Evolutionary conservation across 1,140 invertebrate species (phyloP), one percentile per base, ranked within the genome.

Genomic region (Magallana ariakensis): DNA sequence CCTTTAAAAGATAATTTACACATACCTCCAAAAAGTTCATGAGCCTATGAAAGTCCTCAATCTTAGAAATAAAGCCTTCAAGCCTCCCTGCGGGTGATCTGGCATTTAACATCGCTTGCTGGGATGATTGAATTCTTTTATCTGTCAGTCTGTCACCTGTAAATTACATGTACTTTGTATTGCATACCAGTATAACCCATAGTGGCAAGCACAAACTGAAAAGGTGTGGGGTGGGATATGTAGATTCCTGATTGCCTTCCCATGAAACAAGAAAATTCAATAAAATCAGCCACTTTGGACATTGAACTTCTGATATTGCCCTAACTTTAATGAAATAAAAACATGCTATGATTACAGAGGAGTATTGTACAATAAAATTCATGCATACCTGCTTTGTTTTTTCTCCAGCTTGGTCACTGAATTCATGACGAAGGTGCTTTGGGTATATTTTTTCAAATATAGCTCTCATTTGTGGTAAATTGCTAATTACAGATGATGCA

Each of bases 61-160:
- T 87, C 84, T 89, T 89, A 0, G 88, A 89, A 62, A 89, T 87
- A 33, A 89, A 89, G 7, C 88, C 86, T 54, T 87, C 88, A 9
- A 87, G 83, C 13, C 88, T 66, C 13, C 33, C 54, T 46, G 8
- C 4, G 5, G 66, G 16, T 33, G 70, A 87, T 55, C 82, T 70
- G 3, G 55, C 88, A 87, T 85, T 89, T 5, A 16, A 22, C 84
- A 87, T 87, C 58, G 88, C 86, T 33, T 70, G 54, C 58, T 89
- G 88, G 55, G 88, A 85, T 83, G 58, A n/a, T 56, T 89, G 85
- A 16, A 87, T 46, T 46, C 84, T 85, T 66, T 89, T 86, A 75
- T 87, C 88, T 75, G 88, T 89, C 19, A 89, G 53, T 33, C 88
- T 84, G 58, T 87, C 85, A 53, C 88, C 88, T 89, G 33, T 75